A percentile compares a stretch with the other conserved stretches of the same genome.
Evolutionary conservation across 2,797 vertebrate genomes (phyloP).

Genomic region (Onychomys arenicola): DNA sequence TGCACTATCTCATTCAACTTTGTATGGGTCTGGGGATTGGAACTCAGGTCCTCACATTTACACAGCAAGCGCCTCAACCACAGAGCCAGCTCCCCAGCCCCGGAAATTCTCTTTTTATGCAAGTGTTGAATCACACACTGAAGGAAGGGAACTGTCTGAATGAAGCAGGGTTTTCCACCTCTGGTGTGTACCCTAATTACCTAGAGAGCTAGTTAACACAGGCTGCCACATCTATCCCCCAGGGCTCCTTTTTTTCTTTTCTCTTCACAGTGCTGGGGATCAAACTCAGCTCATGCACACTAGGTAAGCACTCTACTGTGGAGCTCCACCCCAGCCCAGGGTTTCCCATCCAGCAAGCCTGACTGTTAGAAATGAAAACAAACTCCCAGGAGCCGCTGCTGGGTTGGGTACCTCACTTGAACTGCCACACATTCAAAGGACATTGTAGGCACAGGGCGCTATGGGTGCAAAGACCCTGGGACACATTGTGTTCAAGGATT

Average conservation of each 20-base stretch:
- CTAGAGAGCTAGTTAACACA: not conserved
- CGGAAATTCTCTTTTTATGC: not conserved
- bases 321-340: not conserved
- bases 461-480: slow-evolving; percentile 9
- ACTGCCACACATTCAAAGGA: not conserved
- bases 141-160: not conserved
- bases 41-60: not conserved
- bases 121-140: not conserved
- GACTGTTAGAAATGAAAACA: not conserved
- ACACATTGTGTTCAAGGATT: not conserved
- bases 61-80: not conserved
- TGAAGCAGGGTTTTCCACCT: not conserved
- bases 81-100: not conserved
- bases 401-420: not conserved
- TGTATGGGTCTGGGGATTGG: not conserved
- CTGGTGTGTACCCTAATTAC: not conserved
- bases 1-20: not conserved
- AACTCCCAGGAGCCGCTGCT: not conserved
- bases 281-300: not conserved
- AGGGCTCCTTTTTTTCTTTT: not conserved
- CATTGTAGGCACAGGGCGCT: not conserved
- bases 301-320: not conserved
- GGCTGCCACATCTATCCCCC: not conserved
- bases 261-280: not conserved
- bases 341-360: not conserved